Evolutionary conservation across 2,113 vertebrate species (phyloP).

Genomic region (Calcarius ornatus): DNA sequence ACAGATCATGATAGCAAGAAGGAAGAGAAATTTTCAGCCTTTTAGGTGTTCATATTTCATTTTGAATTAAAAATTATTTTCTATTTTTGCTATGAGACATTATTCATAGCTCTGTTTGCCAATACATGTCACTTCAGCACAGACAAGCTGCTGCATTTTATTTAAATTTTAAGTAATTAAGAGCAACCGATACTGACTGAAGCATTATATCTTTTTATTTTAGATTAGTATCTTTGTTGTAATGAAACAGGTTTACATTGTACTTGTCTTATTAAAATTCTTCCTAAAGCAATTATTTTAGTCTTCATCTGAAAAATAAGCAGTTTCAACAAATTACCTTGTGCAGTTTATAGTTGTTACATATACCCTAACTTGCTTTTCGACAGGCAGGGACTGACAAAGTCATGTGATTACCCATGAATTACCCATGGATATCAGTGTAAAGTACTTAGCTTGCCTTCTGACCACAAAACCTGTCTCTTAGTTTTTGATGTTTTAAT

Average conservation of each 20-base stretch:
- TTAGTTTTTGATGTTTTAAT: not conserved
- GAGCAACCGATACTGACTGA: not conserved
- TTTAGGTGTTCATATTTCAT: not conserved
- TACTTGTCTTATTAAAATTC: not conserved
- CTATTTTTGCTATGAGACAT: not conserved
- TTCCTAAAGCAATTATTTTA: not conserved
- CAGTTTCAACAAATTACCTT: not conserved
- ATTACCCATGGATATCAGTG: not conserved
- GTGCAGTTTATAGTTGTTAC: not conserved
- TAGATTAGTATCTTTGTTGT: not conserved
- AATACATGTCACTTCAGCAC: not conserved
- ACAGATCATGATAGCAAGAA: not conserved
- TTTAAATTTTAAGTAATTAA: not conserved
- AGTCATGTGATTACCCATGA: not conserved
- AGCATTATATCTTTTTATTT: not conserved
- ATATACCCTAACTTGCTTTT: not conserved
- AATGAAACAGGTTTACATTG: not conserved
- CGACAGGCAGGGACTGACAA: not conserved
- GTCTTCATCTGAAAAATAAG: not conserved
- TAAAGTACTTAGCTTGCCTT: not conserved
- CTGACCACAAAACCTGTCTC: not conserved
- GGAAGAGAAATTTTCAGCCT: not conserved
- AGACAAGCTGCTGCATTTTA: not conserved
- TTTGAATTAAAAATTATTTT: not conserved
- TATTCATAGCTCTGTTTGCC: not conserved